phyloP scores from a whole-genome alignment of 1,140 invertebrate genomes.

The Platyscapa corneri region DNA sequence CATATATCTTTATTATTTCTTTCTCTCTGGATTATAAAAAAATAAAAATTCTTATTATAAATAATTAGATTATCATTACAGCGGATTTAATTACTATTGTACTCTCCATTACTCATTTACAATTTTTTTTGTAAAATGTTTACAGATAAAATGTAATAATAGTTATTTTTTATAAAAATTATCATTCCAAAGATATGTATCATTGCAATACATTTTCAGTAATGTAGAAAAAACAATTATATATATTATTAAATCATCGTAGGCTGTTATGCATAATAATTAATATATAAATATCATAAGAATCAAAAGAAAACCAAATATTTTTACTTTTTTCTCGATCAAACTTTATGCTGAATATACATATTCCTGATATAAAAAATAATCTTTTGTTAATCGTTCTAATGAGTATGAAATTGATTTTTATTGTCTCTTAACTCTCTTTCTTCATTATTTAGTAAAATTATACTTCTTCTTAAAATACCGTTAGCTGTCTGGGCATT shows the following conservation, averaged over 20 bases:
- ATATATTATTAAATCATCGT: neutral
- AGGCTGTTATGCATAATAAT: neutral
- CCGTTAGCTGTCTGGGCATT: neutral
- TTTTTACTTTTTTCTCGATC: neutral
- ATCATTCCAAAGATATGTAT: no score
- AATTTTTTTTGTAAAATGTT: neutral
- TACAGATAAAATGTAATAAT: conserved; percentile 20
- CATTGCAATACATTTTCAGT: neutral
- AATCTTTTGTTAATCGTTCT: neutral
- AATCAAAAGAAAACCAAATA: neutral
- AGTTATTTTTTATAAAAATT: neutral
- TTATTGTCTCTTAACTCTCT: neutral
- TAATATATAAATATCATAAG: neutral
- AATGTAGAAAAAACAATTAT: neutral
- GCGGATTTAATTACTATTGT: neutral
- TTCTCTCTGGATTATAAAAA: neutral
- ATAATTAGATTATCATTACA: neutral
- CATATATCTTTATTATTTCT: neutral
- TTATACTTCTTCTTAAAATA: neutral
- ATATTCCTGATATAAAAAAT: neutral
- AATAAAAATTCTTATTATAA: neutral
- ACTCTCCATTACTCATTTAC: neutral
- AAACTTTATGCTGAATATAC: neutral
- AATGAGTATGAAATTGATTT: conserved; percentile 13
- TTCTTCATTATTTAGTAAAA: neutral